phyloP scores from a whole-genome alignment of 2,888 invertebrate genomes.

The Epirrita christyi region DNA sequence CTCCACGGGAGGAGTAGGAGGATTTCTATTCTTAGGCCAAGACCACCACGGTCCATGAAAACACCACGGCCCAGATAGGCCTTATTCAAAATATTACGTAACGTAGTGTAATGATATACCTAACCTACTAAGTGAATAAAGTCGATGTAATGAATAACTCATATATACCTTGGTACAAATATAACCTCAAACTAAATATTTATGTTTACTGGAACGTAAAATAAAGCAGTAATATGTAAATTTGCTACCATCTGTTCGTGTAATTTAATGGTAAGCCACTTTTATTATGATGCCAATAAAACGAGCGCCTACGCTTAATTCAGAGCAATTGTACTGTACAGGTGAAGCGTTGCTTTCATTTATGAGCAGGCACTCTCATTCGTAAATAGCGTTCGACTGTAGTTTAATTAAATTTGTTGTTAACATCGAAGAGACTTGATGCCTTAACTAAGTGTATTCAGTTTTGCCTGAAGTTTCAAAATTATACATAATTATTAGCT shows the following conservation, averaged over 20 bases:
- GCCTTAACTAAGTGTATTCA: too few species aligned
- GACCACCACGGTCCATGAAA: too few species aligned
- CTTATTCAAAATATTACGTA: not conserved
- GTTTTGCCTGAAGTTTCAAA: too few species aligned
- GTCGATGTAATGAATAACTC: too few species aligned
- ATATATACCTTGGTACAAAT: not conserved
- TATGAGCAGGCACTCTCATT: constrained; percentile 2
- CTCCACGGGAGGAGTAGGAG: too few species aligned
- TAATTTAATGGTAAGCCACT: constrained; percentile 44
- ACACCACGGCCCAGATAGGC: too few species aligned
- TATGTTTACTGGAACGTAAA: constrained; percentile 41
- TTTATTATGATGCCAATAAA: constrained; percentile 46
- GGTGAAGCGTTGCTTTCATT: constrained; percentile 31
- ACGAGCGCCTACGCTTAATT: constrained; percentile 54
- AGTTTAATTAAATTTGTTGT: not conserved
- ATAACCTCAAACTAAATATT: constrained; percentile 13
- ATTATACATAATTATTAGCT: too few species aligned
- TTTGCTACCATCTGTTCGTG: constrained; percentile 48
- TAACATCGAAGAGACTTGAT: not conserved
- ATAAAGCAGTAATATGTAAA: constrained; percentile 47
- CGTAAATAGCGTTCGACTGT: not conserved
- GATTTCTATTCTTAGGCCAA: too few species aligned
- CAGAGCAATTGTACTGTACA: constrained; percentile 46
- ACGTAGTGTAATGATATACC: too few species aligned
- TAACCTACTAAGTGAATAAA: too few species aligned